Evolutionary conservation across 2,888 invertebrate species (phyloP), one percentile per base, ranked within the genome.

Genomic region (Crioceris asparagi): DNA sequence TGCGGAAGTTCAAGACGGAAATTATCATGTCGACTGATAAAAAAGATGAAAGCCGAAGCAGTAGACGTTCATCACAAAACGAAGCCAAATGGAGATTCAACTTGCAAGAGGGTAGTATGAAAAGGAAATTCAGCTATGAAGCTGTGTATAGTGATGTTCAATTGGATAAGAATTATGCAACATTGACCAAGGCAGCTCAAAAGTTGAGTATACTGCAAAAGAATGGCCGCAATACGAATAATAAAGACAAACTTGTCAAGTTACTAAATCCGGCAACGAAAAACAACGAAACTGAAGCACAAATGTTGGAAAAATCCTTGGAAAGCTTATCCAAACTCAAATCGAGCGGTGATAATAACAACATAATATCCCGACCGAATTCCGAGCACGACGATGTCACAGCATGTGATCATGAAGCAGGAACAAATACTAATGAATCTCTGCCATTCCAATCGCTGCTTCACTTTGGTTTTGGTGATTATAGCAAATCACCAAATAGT

Each of bases 1-100:
- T 70, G 32, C 47, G 65, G 16, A 68, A 62, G 44, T 54, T 53
- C 38, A 62, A 60, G 47, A 52, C 56, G 14, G 64, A 65, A 33
- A 57, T 65, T 15, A 33, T 65, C 31, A 52, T 56, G 47, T 60
- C 65, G 1, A 62, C 60, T 1, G 63, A 65, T 41, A 55, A 57
- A 38, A 55, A 47, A 27, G 59, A 59, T 16, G 60, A 60, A 27
- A 34, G 17, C 8, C 37, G 45, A 19, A 46, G 39, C 25, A 44
- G 38, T 23, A 35, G 15, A 26, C 17, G 8, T 29, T 16, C 29
- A 2, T 18, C 14, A 16, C 3, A 18, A 16, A 36, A 23, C 18
- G 18, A 19, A 7, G 12, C 26, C 7, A 40, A 56, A 34, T 65
- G 64, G 65, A 59, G 53, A 44, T 56, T 62, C 40, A 58, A 53